Conservation (phyloP, 2,888 invertebrate genomes). For the Oligia latruncula region DNA sequence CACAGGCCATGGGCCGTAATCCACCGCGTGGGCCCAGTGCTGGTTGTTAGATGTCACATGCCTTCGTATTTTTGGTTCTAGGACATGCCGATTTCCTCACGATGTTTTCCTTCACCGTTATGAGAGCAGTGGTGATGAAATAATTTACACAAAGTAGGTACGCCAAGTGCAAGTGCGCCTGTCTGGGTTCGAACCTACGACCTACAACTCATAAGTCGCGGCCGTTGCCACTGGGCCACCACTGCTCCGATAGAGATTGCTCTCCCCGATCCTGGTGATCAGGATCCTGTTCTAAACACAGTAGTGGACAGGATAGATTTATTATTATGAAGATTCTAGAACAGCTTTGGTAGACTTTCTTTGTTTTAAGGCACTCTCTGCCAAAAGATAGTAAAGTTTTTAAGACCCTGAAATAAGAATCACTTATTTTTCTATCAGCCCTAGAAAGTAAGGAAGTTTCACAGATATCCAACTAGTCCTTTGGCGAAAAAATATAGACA, state of each 20-base stretch:
- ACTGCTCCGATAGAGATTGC: background rate
- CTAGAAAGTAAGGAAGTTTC: background rate
- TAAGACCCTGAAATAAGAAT: background rate
- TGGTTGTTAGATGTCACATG: background rate
- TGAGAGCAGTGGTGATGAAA: background rate
- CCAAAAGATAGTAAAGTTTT: background rate
- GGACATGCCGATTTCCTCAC: background rate
- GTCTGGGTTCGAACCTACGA: background rate
- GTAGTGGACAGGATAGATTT: too few species aligned
- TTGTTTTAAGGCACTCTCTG: background rate
- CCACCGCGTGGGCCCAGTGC: background rate
- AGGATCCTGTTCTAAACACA: background rate
- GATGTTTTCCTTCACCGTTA: too few species aligned
- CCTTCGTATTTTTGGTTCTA: background rate
- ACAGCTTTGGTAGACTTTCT: background rate
- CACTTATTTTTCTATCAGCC: background rate
- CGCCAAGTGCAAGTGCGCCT: background rate
- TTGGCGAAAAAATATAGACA: slow-evolving; percentile 31
- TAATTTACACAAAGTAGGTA: background rate
- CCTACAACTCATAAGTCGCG: too few species aligned
- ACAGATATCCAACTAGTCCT: background rate
- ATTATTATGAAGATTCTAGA: background rate
- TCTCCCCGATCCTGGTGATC: background rate
- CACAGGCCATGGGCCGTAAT: background rate
- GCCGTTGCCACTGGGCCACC: background rate